phyloP scores from a whole-genome alignment of 2,113 vertebrate genomes.

The Gasterosteus nipponicus region DNA sequence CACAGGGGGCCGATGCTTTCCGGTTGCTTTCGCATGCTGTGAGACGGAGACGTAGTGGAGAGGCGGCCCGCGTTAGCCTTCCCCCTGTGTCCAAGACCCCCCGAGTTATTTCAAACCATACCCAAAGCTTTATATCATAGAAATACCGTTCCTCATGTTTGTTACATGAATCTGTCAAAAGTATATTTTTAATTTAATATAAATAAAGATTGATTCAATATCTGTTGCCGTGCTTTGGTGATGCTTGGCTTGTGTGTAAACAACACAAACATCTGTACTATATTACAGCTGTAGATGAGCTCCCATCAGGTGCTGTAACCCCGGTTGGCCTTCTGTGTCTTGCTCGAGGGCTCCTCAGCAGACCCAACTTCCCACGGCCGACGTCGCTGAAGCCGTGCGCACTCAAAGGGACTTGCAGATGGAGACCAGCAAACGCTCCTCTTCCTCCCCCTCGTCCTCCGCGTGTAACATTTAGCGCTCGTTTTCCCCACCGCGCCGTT shows the following conservation, averaged over 20 bases:
- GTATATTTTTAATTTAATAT: conserved; percentile 99
- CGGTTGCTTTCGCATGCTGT: conserved; percentile 72
- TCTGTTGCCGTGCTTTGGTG: conserved; percentile 25
- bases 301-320: background rate
- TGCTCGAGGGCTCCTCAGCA: background rate
- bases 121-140: conserved; percentile 87
- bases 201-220: conserved; percentile 99
- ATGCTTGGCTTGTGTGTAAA: conserved; percentile 3
- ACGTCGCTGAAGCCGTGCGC: conserved; percentile 29
- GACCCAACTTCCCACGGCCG: conserved; percentile 41
- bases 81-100: conserved; percentile 7
- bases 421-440: conserved; percentile 56
- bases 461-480: conserved; percentile 68
- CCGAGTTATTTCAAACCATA: conserved; percentile 69
- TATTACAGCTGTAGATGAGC: background rate
- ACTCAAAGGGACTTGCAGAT: conserved; percentile 72
- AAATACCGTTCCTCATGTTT: conserved; percentile 97
- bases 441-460: conserved; percentile 26
- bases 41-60: conserved; percentile 27
- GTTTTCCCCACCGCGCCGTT: conserved; percentile 57
- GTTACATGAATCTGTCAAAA: conserved; percentile 99
- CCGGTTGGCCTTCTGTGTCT: conserved; percentile 8
- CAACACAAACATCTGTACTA: background rate
- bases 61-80: conserved; percentile 34
- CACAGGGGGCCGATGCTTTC: conserved; percentile 10